A percentile compares a stretch with the other conserved stretches of the same genome.
Conservation (phyloP, 2,113 vertebrate genomes). For the Lagopus muta region DNA sequence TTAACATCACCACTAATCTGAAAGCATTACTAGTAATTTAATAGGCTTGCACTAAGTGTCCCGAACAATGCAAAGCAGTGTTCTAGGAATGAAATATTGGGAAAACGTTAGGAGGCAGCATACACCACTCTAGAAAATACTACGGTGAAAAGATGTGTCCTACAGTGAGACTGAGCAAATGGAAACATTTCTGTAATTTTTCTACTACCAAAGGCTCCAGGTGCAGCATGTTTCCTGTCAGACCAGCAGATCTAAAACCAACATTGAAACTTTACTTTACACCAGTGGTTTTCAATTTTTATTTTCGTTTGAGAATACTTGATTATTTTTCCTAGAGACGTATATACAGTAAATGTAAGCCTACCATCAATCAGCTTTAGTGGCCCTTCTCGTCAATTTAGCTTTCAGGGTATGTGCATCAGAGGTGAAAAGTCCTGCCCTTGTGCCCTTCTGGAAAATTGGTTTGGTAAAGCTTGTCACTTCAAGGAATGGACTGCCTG, state of each 20-base stretch:
- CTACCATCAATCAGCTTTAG: background rate
- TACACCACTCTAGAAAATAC: background rate
- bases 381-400: background rate
- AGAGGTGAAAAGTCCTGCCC: background rate
- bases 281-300: background rate
- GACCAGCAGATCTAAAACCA: background rate
- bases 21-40: background rate
- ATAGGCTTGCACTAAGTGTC: background rate
- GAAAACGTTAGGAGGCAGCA: rapidly evolving
- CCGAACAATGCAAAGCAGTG: background rate
- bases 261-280: background rate
- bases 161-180: background rate
- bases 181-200: background rate
- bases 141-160: background rate
- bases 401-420: background rate
- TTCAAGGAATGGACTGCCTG: background rate
- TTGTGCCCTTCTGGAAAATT: background rate
- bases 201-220: background rate
- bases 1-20: background rate
- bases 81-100: background rate
- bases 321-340: background rate
- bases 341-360: background rate
- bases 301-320: background rate
- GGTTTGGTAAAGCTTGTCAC: background rate
- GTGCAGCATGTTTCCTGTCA: background rate